Base-by-base conservation (phyloP, 1,140 invertebrate species). In the Drosophila pruinosa region DNA sequence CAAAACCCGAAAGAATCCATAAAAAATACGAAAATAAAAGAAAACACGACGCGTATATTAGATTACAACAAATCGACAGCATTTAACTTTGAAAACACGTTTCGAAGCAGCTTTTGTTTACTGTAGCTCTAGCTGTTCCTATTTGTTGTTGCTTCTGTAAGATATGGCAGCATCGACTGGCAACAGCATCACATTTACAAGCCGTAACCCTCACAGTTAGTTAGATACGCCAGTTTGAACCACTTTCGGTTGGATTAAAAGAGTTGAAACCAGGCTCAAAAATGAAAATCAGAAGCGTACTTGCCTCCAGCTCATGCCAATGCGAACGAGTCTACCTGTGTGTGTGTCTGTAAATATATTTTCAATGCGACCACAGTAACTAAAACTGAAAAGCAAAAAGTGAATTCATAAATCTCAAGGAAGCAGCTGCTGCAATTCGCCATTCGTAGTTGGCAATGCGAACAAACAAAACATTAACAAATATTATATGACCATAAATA, bases 171-270 rank as follows among this genome's bases (percentile, higher is more conserved):
- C 34, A 12, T 31, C 28, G 28, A 31, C 26, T 28, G 5, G 47
- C 17, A 12, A 21, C 22, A 48, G 56, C 70, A 50, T 52, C 39
- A 72, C 57, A 21, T 48, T 39, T 47, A 36, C 19, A 57, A 56
- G 17, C 12, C 54, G 54, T 72, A 75, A 68, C 80, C 80, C 73
- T 83, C 80, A 83, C 72, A 78, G 65, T 71, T 75, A 69, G 78
- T 63, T 80, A 63, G 69, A 74, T 63, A 38, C 36, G 78, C 73
- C 71, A 75, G 82, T 73, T 88, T 61, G 76, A 88, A 78, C 82
- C 82, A 88, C 82, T 88, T 88, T 88, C 59, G 48, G 72, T 82
- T 82, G 64, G 82, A 82, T 88, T 45, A n/a, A 56, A 88, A 81
- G 76, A 88, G 82, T 69, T 75, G 34, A 68, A 88, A 72, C 74